Base-by-base conservation (phyloP, 1,140 invertebrate genomes). In the Prorops nasuta region DNA sequence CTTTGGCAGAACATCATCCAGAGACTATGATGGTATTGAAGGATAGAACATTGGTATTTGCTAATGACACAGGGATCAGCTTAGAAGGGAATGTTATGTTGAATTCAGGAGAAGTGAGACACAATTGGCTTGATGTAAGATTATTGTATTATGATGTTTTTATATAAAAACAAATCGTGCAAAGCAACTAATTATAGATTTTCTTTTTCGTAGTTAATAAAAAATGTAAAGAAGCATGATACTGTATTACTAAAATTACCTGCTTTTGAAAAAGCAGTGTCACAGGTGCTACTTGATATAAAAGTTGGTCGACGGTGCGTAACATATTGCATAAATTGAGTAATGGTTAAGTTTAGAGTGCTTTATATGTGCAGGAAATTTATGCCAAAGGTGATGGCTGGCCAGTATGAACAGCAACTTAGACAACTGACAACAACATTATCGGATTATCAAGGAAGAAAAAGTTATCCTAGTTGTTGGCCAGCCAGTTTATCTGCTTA, bases 91-190 rank as follows among this genome's bases (percentile, higher is more conserved):
- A 91, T 65, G 85, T 96, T 15, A 89, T 89, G 79, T 81, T 96
- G 0, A 92, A 90, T 71, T 93, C 88, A 53, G 91, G 90, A 10
- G 92, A 95, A 84, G 92, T 95, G 18, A 78, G 91, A 44, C 85
- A 91, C 64, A 92, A 92, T 76, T 95, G 92, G 92, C 78, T 94
- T 37, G 90, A 93, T 76, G 87, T 91, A 80, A 83, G 82, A 74
- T 31, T 14, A 35, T 31, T 47, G 20, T 32, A 44, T 37, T 50
- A 40, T n/a, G n/a, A n/a, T n/a, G n/a, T n/a, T n/a, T 28, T 32
- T 46, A 22, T 46, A 34, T 28, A 14, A 12, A 34, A 15, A 20
- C 19, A n/a, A 12, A 10, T 3, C 4, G 16, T 45, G 15, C 12
- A 37, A 39, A n/a, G n/a, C 43, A 39, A 49, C 47, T 39, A 49